Conservation (phyloP, 2,113 vertebrate species). For the human region GRCh38 chrX:68923001-68923500, state of each 20-base stretch:
- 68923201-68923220: not conserved
- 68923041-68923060: not conserved
- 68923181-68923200: not conserved
- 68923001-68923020: conserved; percentile 17
- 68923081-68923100: not conserved
- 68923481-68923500: not conserved
- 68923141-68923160: not conserved
- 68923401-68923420: conserved; percentile 22
- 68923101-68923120: not conserved
- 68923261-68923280: not conserved
- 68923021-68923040: not conserved
- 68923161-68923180: not conserved
- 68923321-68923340: not conserved
- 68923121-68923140: not conserved
- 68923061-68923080: not conserved
- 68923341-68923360: not conserved
- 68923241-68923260: not conserved
- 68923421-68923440: not conserved
- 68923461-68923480: not conserved
- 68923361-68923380: not conserved
- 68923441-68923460: not conserved
- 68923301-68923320: conserved; percentile 28
- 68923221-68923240: not conserved
- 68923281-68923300: conserved; percentile 7
- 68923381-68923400: not conserved